Evolutionary conservation across 2,888 invertebrate species (phyloP), one percentile per base, ranked within the genome.

Genomic region (Icerya purchasi): DNA sequence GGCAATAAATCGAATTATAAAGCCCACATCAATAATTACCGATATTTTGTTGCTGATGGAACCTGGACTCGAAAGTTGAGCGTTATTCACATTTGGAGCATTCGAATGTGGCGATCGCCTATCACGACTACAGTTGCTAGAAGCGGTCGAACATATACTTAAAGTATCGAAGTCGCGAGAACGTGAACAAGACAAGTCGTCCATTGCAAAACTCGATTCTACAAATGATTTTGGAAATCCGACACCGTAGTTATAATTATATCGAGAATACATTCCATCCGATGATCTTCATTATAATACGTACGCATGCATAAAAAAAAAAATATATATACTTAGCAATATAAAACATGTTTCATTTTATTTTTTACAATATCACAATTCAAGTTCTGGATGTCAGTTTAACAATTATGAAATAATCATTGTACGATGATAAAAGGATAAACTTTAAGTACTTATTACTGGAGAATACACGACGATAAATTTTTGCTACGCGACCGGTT

Each of bases 21-120:
- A n/a, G n/a, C n/a, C n/a, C n/a, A 2, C n/a, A 21, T 18, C 20
- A 14, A 22, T 58, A 69, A 76, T 75, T 71, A 79, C 79, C 72
- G 79, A 79, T 65, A 80, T 77, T 73, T 79, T 79, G 67, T 73
- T 78, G 60, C 78, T 78, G 50, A 76, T 75, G 51, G 78, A 78
- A 69, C 78, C 78, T 49, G 72, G 71, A 57, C 72, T 71, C 64
- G 74, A 57, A 53, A 61, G 57, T 72, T 54, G 74, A 56, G 52
- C 56, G 55, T 55, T 54, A 20, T 24, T 50, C 21, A 22, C 51
- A n/a, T 25, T 5, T 22, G 55, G 60, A 51, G 36, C 22, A 53
- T 57, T 57, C 36, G 36, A 14, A 23, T 60, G 51, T 24, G 60
- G 60, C 36, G 60, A 60, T 51, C 60, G 53, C 25, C 58, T 53